Percentiles rank a stretch among this genome's conserved stretches.
Evolutionary conservation across 2,113 vertebrate species (phyloP).

Genomic region (Neolamprologus hecqui): DNA sequence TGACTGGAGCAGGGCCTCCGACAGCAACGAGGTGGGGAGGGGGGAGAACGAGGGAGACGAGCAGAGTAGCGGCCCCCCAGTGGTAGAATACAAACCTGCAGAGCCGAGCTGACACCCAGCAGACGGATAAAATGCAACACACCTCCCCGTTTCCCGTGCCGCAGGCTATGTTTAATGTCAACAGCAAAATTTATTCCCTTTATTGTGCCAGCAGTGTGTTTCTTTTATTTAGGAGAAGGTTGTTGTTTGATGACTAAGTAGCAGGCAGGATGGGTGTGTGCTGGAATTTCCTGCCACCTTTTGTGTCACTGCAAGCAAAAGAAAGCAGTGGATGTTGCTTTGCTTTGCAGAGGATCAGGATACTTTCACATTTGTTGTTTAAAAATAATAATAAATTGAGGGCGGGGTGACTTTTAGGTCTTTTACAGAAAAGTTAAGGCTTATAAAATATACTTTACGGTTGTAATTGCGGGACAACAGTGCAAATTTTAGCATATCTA

Average conservation of each 20-base stretch:
- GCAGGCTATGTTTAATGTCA: constrained; percentile 1
- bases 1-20: constrained; percentile 26
- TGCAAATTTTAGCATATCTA: neutral
- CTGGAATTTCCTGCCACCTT: constrained; percentile 69
- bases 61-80: constrained; percentile 40
- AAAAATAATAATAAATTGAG: neutral
- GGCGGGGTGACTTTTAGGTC: neutral
- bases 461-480: accelerated
- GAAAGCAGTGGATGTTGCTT: constrained; percentile 28
- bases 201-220: constrained; percentile 17
- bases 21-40: neutral
- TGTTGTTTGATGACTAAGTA: constrained; percentile 39
- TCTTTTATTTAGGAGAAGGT: neutral
- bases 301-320: constrained; percentile 21
- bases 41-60: neutral
- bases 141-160: neutral
- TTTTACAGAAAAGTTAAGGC: neutral
- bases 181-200: neutral
- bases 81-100: constrained; percentile 38
- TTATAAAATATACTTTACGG: neutral
- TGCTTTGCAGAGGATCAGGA: neutral
- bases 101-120: neutral
- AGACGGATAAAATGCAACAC: neutral
- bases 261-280: constrained; percentile 62
- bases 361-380: neutral